Percentiles rank a stretch among this genome's conserved stretches.
Conservation (phyloP, 2,797 vertebrate genomes). For the Arremon aurantiirostris region DNA sequence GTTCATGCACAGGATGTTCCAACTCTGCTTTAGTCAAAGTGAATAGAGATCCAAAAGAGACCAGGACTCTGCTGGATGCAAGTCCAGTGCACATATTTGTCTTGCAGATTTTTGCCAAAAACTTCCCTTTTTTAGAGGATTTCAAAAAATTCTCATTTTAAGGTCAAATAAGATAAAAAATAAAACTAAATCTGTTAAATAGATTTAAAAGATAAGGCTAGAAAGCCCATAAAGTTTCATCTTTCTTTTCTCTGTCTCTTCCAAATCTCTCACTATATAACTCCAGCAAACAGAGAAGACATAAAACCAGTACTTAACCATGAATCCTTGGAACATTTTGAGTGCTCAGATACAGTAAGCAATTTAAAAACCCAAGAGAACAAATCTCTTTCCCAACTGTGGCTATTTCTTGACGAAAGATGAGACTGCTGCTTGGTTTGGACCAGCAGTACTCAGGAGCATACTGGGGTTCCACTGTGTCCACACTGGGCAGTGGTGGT, state of each 20-base stretch:
- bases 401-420: neutral
- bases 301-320: neutral
- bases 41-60: neutral
- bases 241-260: neutral
- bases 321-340: neutral
- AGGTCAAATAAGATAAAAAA: neutral
- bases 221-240: neutral
- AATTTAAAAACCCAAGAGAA: neutral
- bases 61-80: neutral
- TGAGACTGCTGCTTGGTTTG: rapidly evolving
- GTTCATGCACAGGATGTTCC: neutral
- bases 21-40: neutral
- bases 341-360: neutral
- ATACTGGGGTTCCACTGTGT: rapidly evolving
- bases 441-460: neutral
- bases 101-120: neutral
- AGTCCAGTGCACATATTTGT: neutral
- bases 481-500: rapidly evolving
- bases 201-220: neutral
- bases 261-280: neutral
- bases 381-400: rapidly evolving
- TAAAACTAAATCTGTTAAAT: neutral
- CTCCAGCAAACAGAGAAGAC: neutral
- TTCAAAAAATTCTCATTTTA: neutral
- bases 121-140: neutral